Percentiles rank a stretch among this genome's conserved stretches.
These are phyloP conservation scores for Megalops atlanticus DNA, from an alignment of 2,113 vertebrate species.

Conservation along the genomic window DNA sequence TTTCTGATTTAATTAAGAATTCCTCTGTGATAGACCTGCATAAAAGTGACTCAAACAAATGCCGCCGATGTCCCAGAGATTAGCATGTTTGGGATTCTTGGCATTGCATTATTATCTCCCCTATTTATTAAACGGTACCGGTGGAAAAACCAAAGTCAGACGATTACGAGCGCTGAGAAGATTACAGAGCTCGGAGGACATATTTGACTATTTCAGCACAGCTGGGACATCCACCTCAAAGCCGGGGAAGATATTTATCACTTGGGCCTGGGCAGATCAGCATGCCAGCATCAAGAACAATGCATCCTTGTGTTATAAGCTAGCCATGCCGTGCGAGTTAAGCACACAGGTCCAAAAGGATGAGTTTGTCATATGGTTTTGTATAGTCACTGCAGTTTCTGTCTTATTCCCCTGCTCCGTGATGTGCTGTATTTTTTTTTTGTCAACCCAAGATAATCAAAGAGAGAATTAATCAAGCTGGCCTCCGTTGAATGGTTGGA, in stretches of 20 bases:
- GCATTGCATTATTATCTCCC: conserved; percentile 22
- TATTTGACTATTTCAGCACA: not conserved
- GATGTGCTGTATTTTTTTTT: too few relatives aligned
- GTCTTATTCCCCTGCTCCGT: not conserved
- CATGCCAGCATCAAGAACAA: conserved; percentile 17
- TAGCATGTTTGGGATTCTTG: conserved; percentile 28
- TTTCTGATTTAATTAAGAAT: conserved; percentile 12
- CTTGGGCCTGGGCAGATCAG: conserved; percentile 9
- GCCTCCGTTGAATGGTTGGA: not conserved
- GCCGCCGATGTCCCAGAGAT: not conserved
- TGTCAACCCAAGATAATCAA: not conserved
- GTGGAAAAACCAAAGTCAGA: not conserved
- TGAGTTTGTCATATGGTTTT: not conserved
- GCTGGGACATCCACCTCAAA: not conserved
- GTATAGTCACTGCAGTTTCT: not conserved
- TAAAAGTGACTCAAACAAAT: conserved; percentile 1
- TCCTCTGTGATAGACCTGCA: not conserved
- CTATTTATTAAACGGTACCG: conserved; percentile 14
- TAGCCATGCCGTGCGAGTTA: not conserved
- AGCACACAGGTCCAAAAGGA: not conserved
- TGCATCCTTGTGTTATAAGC: not conserved
- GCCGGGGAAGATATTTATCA: conserved; percentile 23
- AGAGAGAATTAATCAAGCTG: not conserved
- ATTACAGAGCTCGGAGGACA: not conserved
- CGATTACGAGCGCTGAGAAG: not conserved